Evolutionary conservation across 2,888 invertebrate species (phyloP).

Genomic region (Pherbina coryleti): DNA sequence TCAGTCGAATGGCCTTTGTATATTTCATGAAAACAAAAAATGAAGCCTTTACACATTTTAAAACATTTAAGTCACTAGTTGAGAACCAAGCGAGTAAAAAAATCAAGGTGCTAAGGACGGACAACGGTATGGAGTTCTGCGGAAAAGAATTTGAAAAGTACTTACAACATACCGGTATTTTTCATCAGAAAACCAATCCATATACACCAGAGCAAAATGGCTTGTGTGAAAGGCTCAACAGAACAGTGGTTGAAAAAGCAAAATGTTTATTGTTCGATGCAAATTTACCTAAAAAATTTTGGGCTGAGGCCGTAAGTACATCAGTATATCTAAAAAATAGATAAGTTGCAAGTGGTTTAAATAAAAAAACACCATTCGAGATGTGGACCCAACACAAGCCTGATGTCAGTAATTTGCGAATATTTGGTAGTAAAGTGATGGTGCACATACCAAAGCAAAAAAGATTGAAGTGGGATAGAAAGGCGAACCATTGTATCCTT

Average conservation of each 20-base stretch:
- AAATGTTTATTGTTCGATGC: neutral
- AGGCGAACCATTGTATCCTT: neutral
- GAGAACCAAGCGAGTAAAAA: slow-evolving; percentile 29
- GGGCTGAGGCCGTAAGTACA: neutral
- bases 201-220: slow-evolving; percentile 11
- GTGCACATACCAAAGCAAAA: slow-evolving; percentile 2
- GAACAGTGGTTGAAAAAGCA: neutral
- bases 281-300: neutral
- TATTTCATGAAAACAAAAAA: slow-evolving; percentile 32
- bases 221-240: neutral
- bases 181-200: slow-evolving; percentile 5
- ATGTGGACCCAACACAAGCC: neutral
- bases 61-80: slow-evolving; percentile 26
- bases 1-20: neutral
- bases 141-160: neutral
- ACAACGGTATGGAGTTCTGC: slow-evolving; percentile 2
- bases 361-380: neutral
- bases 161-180: neutral
- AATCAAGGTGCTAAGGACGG: slow-evolving; percentile 27
- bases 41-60: slow-evolving; percentile 30
- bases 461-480: neutral
- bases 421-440: neutral
- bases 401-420: neutral
- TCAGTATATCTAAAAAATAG: neutral
- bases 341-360: no score